Evolutionary conservation across 2,113 vertebrate species (phyloP), one percentile per base, ranked within the genome.

Genomic region (Tympanuchus pallidicinctus): DNA sequence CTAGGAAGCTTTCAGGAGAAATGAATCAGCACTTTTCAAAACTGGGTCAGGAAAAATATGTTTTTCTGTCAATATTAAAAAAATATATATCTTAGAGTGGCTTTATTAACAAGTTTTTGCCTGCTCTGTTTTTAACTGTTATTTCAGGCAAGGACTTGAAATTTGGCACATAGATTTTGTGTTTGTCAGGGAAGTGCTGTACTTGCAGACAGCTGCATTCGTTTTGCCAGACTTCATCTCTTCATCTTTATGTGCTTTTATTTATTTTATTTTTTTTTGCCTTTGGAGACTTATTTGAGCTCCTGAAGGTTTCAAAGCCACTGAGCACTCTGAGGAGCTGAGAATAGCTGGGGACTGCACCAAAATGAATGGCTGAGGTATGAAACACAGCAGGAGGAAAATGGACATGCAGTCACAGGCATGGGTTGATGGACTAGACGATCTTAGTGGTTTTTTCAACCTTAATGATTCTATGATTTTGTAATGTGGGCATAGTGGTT

Each of bases 1-100:
- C 92, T 91, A 89, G 75, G 47, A 93, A 88, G 72, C 72, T 90
- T 91, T 82, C 34, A 92, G 86, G 54, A 83, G 82, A 93, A 88
- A 73, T 93, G 79, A 93, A 85, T 95, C 87, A 92, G 87, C 92
- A 64, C 38, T 94, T 94, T 89, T 77, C 24, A 74, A 89, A 95
- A 92, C 71, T 82, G 50, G 89, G 91, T 86, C 84, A 93, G 67
- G 83, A 75, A 96, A 93, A 96, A 94, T 57, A 73, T 60, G 30
- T n/a, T 88, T 76, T 91, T 77, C 65, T 92, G 75, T 85, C 82
- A 93, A 48, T 91, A 89, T 82, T 89, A 56, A 89, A 66, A 66
- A 82, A 82, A 93, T 17, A 56, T 56, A 56, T 18, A 73, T 77
- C 64, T 71, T 56, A 67, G 25, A 63, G 56, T 82, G 60, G 8